These are phyloP conservation scores for Ectobius pallidus DNA, from an alignment of 2,888 invertebrate species.

Conservation along the genomic window DNA sequence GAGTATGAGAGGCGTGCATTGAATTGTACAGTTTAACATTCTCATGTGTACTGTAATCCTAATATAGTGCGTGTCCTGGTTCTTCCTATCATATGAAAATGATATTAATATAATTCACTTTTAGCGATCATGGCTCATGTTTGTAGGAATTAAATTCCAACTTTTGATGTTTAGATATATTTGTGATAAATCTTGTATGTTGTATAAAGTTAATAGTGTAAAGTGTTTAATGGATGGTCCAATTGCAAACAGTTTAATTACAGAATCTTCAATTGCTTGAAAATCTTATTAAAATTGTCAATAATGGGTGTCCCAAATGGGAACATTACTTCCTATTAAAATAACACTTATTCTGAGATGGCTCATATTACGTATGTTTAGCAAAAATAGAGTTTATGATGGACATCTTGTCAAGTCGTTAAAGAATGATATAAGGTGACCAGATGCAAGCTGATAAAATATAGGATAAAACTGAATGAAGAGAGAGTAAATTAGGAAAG, in stretches of 20 bases:
- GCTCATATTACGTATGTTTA: too few species aligned
- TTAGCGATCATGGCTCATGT: background rate
- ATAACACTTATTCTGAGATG: too few species aligned
- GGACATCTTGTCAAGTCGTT: too few species aligned
- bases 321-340: too few species aligned
- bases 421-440: too few species aligned
- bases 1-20: too few species aligned
- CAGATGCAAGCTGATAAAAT: too few species aligned
- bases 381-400: too few species aligned
- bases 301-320: too few species aligned
- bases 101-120: background rate
- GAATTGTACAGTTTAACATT: background rate
- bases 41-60: background rate
- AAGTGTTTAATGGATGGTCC: constrained; percentile 2
- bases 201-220: background rate
- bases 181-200: background rate
- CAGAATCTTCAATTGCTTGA: background rate
- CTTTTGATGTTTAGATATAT: background rate
- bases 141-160: background rate
- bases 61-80: background rate
- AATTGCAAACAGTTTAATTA: background rate
- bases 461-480: too few species aligned
- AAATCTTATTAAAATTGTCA: too few species aligned
- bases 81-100: background rate
- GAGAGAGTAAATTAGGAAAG: too few species aligned